Percentiles rank a stretch among this genome's conserved stretches.
Conservation (phyloP, 2,797 vertebrate species). For the Dermochelys coriacea region DNA sequence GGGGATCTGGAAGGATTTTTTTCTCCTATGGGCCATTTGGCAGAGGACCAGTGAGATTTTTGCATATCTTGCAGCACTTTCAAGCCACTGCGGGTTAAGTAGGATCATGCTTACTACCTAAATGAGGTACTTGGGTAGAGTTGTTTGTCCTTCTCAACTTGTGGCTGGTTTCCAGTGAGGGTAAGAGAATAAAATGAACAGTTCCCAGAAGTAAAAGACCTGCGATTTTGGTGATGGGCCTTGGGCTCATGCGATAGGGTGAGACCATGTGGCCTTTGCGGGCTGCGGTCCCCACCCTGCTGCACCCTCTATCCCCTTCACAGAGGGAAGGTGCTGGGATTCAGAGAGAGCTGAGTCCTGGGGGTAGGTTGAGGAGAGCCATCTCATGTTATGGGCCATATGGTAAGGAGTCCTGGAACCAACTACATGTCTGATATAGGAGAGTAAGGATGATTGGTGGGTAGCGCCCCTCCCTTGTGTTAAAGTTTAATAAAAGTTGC, state of each 20-base stretch:
- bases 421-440: no score
- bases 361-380: no score
- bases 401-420: no score
- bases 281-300: neutral
- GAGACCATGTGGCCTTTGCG: neutral
- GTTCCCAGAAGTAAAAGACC: neutral
- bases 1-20: neutral
- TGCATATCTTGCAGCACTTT: neutral
- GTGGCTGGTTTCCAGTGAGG: neutral
- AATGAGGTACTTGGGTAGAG: neutral
- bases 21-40: neutral
- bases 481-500: no score
- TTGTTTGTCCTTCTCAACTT: neutral
- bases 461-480: no score
- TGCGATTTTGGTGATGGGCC: neutral
- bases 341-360: no score
- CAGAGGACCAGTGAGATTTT: neutral
- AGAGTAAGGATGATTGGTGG: no score
- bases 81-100: neutral
- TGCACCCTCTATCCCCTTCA: neutral
- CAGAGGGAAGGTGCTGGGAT: neutral
- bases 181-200: neutral
- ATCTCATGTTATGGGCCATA: no score
- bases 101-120: neutral
- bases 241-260: neutral